Evolutionary conservation across 2,113 vertebrate genomes (phyloP), one percentile per base, ranked within the genome.

Genomic region (Scomber scombrus): DNA sequence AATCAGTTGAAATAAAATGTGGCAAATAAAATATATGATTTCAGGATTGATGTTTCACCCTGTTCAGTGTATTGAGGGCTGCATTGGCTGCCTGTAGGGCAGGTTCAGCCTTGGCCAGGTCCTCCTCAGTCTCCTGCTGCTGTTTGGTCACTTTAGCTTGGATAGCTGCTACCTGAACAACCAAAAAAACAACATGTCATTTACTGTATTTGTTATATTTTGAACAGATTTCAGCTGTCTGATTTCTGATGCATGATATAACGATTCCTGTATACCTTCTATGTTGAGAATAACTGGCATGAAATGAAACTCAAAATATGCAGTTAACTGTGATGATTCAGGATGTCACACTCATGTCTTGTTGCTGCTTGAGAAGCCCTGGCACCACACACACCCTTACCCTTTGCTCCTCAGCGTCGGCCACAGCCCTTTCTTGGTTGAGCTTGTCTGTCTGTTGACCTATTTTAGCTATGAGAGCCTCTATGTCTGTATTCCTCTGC

Each of bases 401-500:
- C 78, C 74, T 94, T 82, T 95, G 91, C 43, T 94, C 93, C 55
- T 96, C 92, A 5, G 83, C 79, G 46, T 92, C 94, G 11, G 90
- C 82, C 0, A 89, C 80, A 51, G 87, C 88, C 89, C 93, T 94
- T 76, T 95, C 93, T 79, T 89, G 93, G 78, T 80, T 87, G 23
- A 93, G 86, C 29, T 95, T 95, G 82, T 95, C 93, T 19, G 84
- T 88, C 84, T 93, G 69, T 71, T 95, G 90, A 76, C 94, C 95
- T 77, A 83, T 95, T 93, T 96, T 94, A 65, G 91, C 84, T 56
- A 85, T 91, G 62, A 95, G 92, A 46, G 92, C 92, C 90, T 96
- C 93, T 0, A 89, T 93, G 75, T 95, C 96, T 64, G 94, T 94
- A 92, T 97, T 97, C 88, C 95, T 95, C 88, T 95, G 95, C 94